Evolutionary conservation across 2,113 vertebrate species (phyloP), one percentile per base, ranked within the genome.

Genomic region (Nothoprocta perdicaria): DNA sequence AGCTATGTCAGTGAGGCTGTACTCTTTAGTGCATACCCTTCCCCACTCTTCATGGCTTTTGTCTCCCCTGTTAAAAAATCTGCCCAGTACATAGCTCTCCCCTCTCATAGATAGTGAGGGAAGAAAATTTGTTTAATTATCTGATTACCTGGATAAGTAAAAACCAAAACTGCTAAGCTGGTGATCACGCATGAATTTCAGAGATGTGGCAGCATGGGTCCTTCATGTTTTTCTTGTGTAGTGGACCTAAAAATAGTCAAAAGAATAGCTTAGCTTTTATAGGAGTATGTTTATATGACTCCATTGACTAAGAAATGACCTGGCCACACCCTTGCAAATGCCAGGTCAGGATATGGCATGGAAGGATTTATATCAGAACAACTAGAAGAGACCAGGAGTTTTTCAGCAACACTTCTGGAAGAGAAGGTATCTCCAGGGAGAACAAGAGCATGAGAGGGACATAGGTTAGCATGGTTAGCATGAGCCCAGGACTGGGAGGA

Each of bases 141-240:
- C 65, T 91, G 80, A 92, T 85, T 85, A 79, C 63, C 63, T 80
- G 22, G n/a, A 76, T 67, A 80, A 65, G 80, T 91, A 93, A 95
- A 95, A 90, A 94, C 94, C 94, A 87, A 94, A 94, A 69, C 60
- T 91, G 92, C 90, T 93, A 93, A 95, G 71, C 78, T 71, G 79
- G 90, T 93, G 88, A 94, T 86, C 67, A 27, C 89, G 81, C 80
- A 67, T 69, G 61, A 88, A 93, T 85, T 62, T 89, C 71, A 86
- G 58, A 84, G 72, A 91, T 88, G 26, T 66, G 68, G 89, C 91
- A 95, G 82, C 53, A 86, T 27, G 35, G 73, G 43, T 89, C 72
- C 66, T 83, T 88, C 89, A 65, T 84, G 73, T 26, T 85, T 91
- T 92, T 80, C 78, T 77, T 89, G 62, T 33, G 35, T 23, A 93